A percentile compares a stretch with the other conserved stretches of the same genome.
These are phyloP conservation scores for Ormia ochracea DNA, from an alignment of 2,888 invertebrate species.

Conservation along the genomic window DNA sequence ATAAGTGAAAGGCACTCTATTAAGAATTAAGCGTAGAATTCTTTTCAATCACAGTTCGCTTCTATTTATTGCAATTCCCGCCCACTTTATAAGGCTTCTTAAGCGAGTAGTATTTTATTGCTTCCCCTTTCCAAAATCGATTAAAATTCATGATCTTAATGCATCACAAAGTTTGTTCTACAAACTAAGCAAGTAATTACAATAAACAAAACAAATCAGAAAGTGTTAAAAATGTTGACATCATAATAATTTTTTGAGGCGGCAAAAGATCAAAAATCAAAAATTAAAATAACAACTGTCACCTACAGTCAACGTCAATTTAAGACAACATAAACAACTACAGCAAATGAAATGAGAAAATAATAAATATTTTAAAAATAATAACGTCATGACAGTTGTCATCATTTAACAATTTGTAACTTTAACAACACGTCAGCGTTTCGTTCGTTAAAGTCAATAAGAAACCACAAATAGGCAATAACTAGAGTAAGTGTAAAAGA, in stretches of 20 bases:
- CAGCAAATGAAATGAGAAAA: slow-evolving; percentile 2
- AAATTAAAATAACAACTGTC: slow-evolving; percentile 66
- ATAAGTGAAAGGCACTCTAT: no score
- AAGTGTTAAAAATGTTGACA: slow-evolving; percentile 53
- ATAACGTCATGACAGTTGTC: slow-evolving; percentile 51
- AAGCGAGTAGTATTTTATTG: not conserved
- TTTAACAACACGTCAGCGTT: slow-evolving; percentile 39
- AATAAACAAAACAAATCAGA: slow-evolving; percentile 19
- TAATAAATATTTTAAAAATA: slow-evolving; percentile 16
- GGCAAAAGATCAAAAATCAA: slow-evolving; percentile 49
- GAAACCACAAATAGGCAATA: not conserved
- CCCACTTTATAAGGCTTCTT: not conserved
- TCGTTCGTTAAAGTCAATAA: slow-evolving; percentile 33
- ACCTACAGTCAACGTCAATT: slow-evolving; percentile 70
- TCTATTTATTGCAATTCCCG: no score
- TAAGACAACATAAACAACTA: slow-evolving; percentile 17
- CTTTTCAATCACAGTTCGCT: no score
- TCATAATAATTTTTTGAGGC: slow-evolving; percentile 46
- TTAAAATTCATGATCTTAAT: not conserved
- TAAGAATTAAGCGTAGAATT: no score
- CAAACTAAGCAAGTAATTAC: slow-evolving; percentile 14
- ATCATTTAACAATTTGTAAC: not conserved
- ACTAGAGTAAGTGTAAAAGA: slow-evolving; percentile 39
- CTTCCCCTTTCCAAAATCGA: not conserved
- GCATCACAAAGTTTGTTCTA: slow-evolving; percentile 3